A percentile compares a stretch with the other conserved stretches of the same genome.
Conservation (phyloP, 2,113 vertebrate genomes). For the Chamaea fasciata region DNA sequence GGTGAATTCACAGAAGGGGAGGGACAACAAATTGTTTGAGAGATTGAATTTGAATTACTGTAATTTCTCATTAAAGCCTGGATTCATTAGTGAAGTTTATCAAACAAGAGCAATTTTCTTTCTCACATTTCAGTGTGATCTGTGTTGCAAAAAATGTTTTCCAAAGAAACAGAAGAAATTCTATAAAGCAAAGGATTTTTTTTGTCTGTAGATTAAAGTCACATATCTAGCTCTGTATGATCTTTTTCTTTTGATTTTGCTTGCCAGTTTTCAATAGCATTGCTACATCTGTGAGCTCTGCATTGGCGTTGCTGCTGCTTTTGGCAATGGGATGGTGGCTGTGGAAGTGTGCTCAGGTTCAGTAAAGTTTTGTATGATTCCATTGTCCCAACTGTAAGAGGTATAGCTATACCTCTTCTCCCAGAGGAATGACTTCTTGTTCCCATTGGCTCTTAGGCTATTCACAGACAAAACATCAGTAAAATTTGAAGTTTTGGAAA, state of each 20-base stretch:
- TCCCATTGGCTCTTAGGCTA: background rate
- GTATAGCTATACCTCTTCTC: background rate
- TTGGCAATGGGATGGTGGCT: background rate
- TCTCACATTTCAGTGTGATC: background rate
- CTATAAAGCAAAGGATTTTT: background rate
- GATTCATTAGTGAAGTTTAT: background rate
- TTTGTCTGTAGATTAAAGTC: background rate
- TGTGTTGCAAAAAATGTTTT: background rate
- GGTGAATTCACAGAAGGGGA: background rate
- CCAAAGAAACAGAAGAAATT: background rate
- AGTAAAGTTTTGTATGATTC: background rate
- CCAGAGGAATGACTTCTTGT: background rate
- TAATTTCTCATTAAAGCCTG: background rate
- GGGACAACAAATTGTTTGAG: background rate
- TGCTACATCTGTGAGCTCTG: background rate
- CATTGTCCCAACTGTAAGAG: background rate
- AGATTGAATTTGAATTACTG: background rate
- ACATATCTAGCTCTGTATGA: background rate
- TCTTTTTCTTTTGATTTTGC: background rate
- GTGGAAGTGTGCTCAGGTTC: background rate
- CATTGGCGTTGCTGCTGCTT: background rate
- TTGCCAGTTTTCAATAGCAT: background rate
- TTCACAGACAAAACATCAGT: background rate
- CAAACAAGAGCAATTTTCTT: background rate
- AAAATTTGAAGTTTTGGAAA: background rate